Evolutionary conservation across 2,888 invertebrate genomes (phyloP).

Genomic region (Daptonema setosum): DNA sequence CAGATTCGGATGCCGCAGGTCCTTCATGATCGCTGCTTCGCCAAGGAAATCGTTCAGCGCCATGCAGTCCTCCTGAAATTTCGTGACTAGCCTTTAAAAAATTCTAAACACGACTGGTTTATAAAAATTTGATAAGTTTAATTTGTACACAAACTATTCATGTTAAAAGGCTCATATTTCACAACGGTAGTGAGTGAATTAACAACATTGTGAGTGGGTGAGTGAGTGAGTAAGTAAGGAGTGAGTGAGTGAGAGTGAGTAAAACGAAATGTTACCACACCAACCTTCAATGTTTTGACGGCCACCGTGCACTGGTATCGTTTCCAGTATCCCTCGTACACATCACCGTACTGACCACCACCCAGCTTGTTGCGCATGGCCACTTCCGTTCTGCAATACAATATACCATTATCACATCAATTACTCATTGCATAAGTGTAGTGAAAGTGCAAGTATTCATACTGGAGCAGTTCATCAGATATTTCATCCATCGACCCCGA

Average conservation of each 20-base stretch:
- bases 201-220: too few relatives aligned
- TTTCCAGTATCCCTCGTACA: constrained; percentile 87
- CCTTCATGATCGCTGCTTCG: constrained; percentile 98
- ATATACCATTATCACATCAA: too few relatives aligned
- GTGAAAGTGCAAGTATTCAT: too few relatives aligned
- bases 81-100: too few relatives aligned
- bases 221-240: too few relatives aligned
- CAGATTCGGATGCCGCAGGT: constrained; percentile 95
- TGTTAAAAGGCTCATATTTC: constrained; percentile 1
- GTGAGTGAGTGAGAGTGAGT: too few relatives aligned
- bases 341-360: constrained; percentile 57
- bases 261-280: too few relatives aligned
- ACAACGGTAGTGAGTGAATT: too few relatives aligned
- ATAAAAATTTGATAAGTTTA: not conserved
- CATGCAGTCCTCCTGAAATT: constrained; percentile 74
- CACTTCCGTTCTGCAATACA: constrained; percentile 20
- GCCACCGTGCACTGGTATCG: constrained; percentile 87
- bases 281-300: constrained; percentile 81
- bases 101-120: not conserved
- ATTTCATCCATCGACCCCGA: too few relatives aligned
- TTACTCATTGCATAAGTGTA: too few relatives aligned
- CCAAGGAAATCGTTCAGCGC: constrained; percentile 94
- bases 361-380: constrained; percentile 32
- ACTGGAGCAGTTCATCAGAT: too few relatives aligned
- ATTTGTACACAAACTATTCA: not conserved